Conservation (phyloP, 2,113 vertebrate genomes). For the Motacilla tschutschensis region DNA sequence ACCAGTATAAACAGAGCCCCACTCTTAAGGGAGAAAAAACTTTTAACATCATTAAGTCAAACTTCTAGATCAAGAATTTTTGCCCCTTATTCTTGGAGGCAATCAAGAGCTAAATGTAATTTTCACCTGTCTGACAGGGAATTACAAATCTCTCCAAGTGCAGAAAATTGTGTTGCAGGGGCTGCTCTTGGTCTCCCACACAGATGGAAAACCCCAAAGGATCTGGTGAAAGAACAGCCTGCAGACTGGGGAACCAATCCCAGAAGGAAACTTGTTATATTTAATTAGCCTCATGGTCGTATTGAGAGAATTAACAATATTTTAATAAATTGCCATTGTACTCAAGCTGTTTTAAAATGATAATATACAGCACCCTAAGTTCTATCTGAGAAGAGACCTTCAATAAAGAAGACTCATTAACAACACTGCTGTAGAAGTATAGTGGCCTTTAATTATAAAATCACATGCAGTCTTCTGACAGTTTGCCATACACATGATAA, state of each 20-base stretch:
- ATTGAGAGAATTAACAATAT: slow-evolving; percentile 40
- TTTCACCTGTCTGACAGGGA: slow-evolving; percentile 33
- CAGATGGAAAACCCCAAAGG: slow-evolving; percentile 42
- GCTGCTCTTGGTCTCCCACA: slow-evolving; percentile 4
- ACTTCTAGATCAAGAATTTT: not conserved
- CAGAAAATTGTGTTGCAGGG: not conserved
- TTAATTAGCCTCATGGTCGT: slow-evolving; percentile 40
- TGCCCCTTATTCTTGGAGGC: not conserved
- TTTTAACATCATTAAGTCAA: not conserved
- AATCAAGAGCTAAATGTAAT: slow-evolving; percentile 33
- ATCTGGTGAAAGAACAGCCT: slow-evolving; percentile 10
- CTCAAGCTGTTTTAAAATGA: slow-evolving; percentile 10
- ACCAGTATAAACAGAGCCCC: not conserved
- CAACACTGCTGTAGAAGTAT: not conserved
- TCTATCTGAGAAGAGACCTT: slow-evolving; percentile 11
- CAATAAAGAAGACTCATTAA: not conserved
- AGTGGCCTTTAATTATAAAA: slow-evolving; percentile 29
- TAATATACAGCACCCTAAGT: slow-evolving; percentile 16
- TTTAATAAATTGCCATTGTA: slow-evolving; percentile 49
- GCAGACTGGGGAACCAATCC: slow-evolving; percentile 20
- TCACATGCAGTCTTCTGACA: not conserved
- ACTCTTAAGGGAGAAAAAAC: not conserved
- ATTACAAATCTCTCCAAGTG: slow-evolving; percentile 10
- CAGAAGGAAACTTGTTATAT: slow-evolving; percentile 43
- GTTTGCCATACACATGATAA: not conserved